Percentiles rank a stretch among this genome's conserved stretches.
Conservation (phyloP, 2,888 invertebrate species). For the Pseudoips prasinana region DNA sequence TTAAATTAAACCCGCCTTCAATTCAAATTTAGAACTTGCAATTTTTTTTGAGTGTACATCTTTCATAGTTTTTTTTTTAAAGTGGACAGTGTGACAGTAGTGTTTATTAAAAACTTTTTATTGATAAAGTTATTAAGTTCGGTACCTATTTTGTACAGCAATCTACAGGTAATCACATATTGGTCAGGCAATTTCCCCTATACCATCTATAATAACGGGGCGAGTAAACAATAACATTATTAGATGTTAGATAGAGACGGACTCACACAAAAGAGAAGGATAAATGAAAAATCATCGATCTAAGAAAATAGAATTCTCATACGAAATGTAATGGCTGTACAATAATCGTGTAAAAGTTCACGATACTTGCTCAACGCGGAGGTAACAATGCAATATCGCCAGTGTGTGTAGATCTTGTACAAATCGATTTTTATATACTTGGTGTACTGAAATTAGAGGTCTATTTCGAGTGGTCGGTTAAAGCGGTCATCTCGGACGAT, state of each 20-base stretch:
- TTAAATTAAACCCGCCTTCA: slow-evolving; percentile 8
- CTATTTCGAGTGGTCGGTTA: slow-evolving; percentile 46
- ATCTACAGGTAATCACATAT: slow-evolving; percentile 57
- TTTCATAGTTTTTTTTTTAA: too few relatives aligned
- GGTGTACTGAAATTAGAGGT: slow-evolving; percentile 43
- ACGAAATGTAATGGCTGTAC: slow-evolving; percentile 73
- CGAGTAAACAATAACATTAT: slow-evolving; percentile 77
- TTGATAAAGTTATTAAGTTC: slow-evolving; percentile 39
- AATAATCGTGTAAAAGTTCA: slow-evolving; percentile 81
- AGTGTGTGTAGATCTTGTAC: slow-evolving; percentile 44
- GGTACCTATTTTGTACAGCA: slow-evolving; percentile 17
- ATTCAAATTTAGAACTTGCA: slow-evolving; percentile 37
- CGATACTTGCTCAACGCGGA: slow-evolving; percentile 72
- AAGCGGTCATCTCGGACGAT: slow-evolving; percentile 61
- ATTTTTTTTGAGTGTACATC: slow-evolving; percentile 5
- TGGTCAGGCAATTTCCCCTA: slow-evolving; percentile 62
- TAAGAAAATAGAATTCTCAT: slow-evolving; percentile 80
- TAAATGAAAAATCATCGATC: slow-evolving; percentile 56
- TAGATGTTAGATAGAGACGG: slow-evolving; percentile 54
- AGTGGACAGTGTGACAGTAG: slow-evolving; percentile 19
- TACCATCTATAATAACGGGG: slow-evolving; percentile 66
- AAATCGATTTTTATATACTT: slow-evolving; percentile 50
- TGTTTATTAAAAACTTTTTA: slow-evolving; percentile 2
- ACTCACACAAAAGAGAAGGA: slow-evolving; percentile 43
- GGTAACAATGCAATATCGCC: slow-evolving; percentile 64